Percentiles rank a stretch among this genome's conserved stretches.
Conservation (phyloP, 2,797 vertebrate species). For the Merluccius polli region DNA sequence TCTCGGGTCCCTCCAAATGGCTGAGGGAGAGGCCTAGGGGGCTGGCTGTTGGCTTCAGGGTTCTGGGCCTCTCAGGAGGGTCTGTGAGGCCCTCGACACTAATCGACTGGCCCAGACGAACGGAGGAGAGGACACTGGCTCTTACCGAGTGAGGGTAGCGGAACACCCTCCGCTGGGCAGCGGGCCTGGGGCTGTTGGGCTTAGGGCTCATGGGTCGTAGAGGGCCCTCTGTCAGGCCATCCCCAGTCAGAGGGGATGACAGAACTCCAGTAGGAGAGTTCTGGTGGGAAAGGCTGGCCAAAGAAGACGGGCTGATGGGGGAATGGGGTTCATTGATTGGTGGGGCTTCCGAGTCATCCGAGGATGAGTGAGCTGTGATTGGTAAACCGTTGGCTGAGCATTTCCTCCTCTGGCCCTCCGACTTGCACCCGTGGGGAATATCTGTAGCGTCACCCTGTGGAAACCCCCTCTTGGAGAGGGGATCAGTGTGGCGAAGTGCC, state of each 20-base stretch:
- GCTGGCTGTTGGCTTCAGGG: slow-evolving; percentile 72
- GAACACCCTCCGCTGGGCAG: slow-evolving; percentile 61
- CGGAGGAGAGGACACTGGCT: slow-evolving; percentile 69
- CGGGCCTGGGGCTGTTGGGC: slow-evolving; percentile 74
- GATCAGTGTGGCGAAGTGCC: slow-evolving; percentile 52
- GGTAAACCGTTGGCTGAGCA: slow-evolving; percentile 53
- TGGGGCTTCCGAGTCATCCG: slow-evolving; percentile 50
- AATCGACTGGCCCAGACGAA: slow-evolving; percentile 70
- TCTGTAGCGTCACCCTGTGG: slow-evolving; percentile 39
- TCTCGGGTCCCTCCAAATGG: slow-evolving; percentile 64
- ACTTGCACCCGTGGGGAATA: slow-evolving; percentile 47
- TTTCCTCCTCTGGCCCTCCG: slow-evolving; percentile 63
- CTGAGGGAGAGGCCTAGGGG: slow-evolving; percentile 69
- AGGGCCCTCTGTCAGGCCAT: slow-evolving; percentile 66
- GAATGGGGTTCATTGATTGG: slow-evolving; percentile 51
- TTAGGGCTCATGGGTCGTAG: slow-evolving; percentile 85
- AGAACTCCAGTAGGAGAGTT: slow-evolving; percentile 58
- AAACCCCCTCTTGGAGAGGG: slow-evolving; percentile 57
- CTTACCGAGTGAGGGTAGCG: slow-evolving; percentile 63
- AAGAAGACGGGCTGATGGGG: slow-evolving; percentile 49
- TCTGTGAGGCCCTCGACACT: slow-evolving; percentile 62
- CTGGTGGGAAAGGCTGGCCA: slow-evolving; percentile 42
- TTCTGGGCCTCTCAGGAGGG: slow-evolving; percentile 73
- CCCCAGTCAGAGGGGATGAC: slow-evolving; percentile 40
- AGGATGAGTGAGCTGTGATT: slow-evolving; percentile 40